Percentiles rank a stretch among this genome's conserved stretches.
These are phyloP conservation scores for Sylvia borin DNA, from an alignment of 2,797 vertebrate species.

Conservation along the genomic window DNA sequence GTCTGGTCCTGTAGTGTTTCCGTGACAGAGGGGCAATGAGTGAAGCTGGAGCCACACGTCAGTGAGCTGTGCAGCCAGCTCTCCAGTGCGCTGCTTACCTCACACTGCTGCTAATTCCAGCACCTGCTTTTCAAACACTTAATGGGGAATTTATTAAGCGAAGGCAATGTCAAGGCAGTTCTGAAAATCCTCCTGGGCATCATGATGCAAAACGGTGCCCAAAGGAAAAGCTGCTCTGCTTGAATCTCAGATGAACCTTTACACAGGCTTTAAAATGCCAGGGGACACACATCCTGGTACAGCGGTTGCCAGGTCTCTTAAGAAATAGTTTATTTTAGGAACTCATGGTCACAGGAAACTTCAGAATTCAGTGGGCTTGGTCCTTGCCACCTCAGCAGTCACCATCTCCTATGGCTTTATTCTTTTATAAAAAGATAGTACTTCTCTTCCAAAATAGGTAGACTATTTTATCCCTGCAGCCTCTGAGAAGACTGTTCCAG, in stretches of 20 bases:
- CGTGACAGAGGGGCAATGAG: neutral
- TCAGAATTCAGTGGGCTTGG: neutral
- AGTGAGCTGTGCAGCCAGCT: neutral
- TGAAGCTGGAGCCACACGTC: neutral
- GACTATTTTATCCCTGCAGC: neutral
- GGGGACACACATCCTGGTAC: neutral
- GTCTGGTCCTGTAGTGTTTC: neutral
- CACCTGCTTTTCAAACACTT: neutral
- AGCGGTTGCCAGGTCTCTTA: neutral
- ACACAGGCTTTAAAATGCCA: neutral
- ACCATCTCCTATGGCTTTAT: neutral
- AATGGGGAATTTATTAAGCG: slow-evolving; percentile 7
- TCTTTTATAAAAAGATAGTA: slow-evolving; percentile 28
- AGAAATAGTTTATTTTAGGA: slow-evolving; percentile 48
- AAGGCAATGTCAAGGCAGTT: neutral
- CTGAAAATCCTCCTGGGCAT: neutral
- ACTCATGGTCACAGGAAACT: neutral
- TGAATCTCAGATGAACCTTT: neutral
- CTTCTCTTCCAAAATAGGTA: slow-evolving; percentile 46
- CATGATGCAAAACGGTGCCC: neutral
- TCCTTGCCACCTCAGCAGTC: slow-evolving; percentile 15
- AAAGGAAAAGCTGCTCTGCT: neutral
- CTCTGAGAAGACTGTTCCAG: neutral
- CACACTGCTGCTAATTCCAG: slow-evolving; percentile 8
- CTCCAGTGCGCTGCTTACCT: neutral